These are phyloP conservation scores for Epinephelus coioides DNA, from an alignment of 2,797 vertebrate genomes.

Conservation along the genomic window DNA sequence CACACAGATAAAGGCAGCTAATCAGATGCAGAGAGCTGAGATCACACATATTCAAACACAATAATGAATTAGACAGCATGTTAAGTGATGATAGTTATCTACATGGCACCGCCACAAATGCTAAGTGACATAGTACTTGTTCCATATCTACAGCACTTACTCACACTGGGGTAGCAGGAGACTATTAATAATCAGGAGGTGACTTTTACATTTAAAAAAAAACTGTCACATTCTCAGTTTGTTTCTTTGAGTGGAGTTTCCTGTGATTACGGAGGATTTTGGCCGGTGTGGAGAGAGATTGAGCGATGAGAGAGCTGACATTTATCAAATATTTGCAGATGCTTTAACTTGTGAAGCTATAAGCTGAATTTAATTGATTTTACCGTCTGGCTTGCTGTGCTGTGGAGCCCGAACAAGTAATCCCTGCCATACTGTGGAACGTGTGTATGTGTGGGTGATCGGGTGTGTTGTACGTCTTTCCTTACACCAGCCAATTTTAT, in stretches of 20 bases:
- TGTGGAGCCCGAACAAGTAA: constrained; percentile 48
- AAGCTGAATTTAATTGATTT: constrained; percentile 76
- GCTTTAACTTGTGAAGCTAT: constrained; percentile 63
- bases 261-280: constrained; percentile 41
- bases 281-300: constrained; percentile 44
- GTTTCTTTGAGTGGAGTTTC: constrained; percentile 34
- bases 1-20: not conserved
- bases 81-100: constrained; percentile 6
- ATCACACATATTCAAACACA: constrained; percentile 15
- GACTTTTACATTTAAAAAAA: not conserved
- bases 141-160: not conserved
- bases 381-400: constrained; percentile 47
- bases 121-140: not conserved
- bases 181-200: constrained; percentile 3
- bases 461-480: constrained; percentile 10
- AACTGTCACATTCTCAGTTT: constrained; percentile 34
- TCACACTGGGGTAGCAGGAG: not conserved
- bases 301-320: constrained; percentile 57
- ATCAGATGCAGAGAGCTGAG: not conserved
- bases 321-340: constrained; percentile 73
- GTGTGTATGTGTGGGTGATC: constrained; percentile 8
- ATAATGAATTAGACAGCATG: not conserved
- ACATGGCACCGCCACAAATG: not conserved
- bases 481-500: not conserved
- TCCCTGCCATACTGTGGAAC: constrained; percentile 47